phyloP scores from a whole-genome alignment of 1,140 invertebrate species.

The Microplitis mediator region DNA sequence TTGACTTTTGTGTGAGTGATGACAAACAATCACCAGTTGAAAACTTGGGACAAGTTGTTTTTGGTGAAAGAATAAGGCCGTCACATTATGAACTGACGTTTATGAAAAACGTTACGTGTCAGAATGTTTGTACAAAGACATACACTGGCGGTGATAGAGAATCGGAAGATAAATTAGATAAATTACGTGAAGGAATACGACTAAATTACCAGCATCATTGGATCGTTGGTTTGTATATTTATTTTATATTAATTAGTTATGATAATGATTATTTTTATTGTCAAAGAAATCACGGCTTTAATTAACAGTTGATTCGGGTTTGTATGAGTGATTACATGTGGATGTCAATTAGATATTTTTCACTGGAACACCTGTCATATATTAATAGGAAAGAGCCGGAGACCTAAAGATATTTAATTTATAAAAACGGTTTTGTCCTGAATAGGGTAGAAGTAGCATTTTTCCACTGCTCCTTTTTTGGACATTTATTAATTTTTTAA shows the following conservation, averaged over 20 bases:
- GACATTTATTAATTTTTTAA: no score
- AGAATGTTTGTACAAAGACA: conserved; percentile 72
- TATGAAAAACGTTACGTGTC: conserved; percentile 76
- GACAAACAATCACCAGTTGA: conserved; percentile 87
- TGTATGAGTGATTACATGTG: no score
- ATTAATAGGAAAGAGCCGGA: no score
- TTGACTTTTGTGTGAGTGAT: conserved; percentile 87
- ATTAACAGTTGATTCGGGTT: no score
- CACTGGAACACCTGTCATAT: no score
- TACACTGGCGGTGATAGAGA: conserved; percentile 73
- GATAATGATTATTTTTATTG: background rate
- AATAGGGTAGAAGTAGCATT: no score
- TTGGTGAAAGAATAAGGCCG: conserved; percentile 94
- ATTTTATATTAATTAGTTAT: background rate
- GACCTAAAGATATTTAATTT: no score
- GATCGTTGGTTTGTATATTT: conserved; percentile 74
- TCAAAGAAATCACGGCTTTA: no score
- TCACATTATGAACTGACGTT: conserved; percentile 85
- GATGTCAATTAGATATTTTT: no score
- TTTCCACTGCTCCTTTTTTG: no score
- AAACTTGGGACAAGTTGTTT: conserved; percentile 97
- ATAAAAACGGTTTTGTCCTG: no score
- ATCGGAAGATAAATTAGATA: conserved; percentile 74
- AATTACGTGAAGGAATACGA: conserved; percentile 89
- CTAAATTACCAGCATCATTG: conserved; percentile 99